Conservation (phyloP, 2,797 vertebrate species). For the Acomys russatus region DNA sequence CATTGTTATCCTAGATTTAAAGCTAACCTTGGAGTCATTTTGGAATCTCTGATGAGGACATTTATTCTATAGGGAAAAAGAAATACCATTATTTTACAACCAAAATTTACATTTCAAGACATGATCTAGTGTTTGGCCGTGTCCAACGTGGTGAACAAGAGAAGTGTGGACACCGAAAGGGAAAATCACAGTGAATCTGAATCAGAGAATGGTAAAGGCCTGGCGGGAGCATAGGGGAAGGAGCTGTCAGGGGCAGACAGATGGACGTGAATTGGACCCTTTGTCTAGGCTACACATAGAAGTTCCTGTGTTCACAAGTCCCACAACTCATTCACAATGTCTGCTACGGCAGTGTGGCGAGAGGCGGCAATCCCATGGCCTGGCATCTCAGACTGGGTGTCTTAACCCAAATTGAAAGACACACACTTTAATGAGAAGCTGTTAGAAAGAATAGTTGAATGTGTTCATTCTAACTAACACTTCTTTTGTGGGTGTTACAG, state of each 20-base stretch:
- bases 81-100: slow-evolving; percentile 43
- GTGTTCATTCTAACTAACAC: neutral
- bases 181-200: neutral
- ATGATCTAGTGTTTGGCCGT: neutral
- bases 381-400: neutral
- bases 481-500: neutral
- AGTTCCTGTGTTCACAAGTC: neutral
- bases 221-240: neutral
- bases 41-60: slow-evolving; percentile 10
- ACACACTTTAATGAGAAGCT: slow-evolving; percentile 10
- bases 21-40: slow-evolving; percentile 41
- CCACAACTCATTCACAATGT: neutral
- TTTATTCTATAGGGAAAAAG: neutral
- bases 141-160: slow-evolving; percentile 12
- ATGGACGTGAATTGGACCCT: neutral
- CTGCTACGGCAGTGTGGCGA: neutral
- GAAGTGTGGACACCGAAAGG: neutral
- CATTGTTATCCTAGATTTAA: slow-evolving; percentile 9
- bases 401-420: neutral
- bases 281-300: neutral
- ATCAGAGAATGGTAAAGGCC: neutral
- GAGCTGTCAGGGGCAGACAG: neutral
- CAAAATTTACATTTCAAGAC: slow-evolving; percentile 37
- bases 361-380: neutral
- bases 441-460: neutral